Base-by-base conservation (phyloP, 2,113 vertebrate genomes). In the Synchiropus splendidus region DNA sequence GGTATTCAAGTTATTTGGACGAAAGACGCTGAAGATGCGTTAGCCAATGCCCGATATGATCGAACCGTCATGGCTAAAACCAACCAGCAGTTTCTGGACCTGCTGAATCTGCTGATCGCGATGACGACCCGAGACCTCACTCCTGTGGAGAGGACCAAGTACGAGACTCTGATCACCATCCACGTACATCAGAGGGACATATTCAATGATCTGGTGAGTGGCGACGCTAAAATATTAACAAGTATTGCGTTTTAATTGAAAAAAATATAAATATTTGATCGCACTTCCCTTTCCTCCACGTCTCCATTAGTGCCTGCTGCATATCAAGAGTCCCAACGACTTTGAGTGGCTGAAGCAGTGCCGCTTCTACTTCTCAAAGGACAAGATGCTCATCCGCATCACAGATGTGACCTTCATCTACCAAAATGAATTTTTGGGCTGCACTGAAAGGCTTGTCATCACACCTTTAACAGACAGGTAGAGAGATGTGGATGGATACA, bases 341-440 rank as follows among this genome's bases (percentile, higher is more conserved):
- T 92, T 92, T 71, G 90, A 92, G 54, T 92, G 90, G 90, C 70
- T 90, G 45, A 92, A 92, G 58, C 90, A 92, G 70, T 87, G 85
- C 63, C 77, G 90, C 44, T 90, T 92, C 79, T 92, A 91, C 73
- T 92, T 83, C 65, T 78, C 87, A 49, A 13, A 80, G 4, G 82
- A 92, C 71, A 74, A 84, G 0, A 77, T 88, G 27, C 14, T 86
- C 6, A 85, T 92, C 18, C 83, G 78, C n/a, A 92, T 92, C 64
- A 92, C 90, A 15, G 86, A 92, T 64, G 89, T 92, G 34, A 83
- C 90, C 72, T 92, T 92, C 75, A 2, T 86, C 61, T 92, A 92
- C 70, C 87, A 89, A 48, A 92, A 92, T 67, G 90, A 92, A 74
- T 92, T 88, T 74, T 75, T 92, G n/a, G 90, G 90, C 52, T 92